Evolutionary conservation across 2,797 vertebrate species (phyloP), one percentile per base, ranked within the genome.

Genomic region (Semaprochilodus insignis): DNA sequence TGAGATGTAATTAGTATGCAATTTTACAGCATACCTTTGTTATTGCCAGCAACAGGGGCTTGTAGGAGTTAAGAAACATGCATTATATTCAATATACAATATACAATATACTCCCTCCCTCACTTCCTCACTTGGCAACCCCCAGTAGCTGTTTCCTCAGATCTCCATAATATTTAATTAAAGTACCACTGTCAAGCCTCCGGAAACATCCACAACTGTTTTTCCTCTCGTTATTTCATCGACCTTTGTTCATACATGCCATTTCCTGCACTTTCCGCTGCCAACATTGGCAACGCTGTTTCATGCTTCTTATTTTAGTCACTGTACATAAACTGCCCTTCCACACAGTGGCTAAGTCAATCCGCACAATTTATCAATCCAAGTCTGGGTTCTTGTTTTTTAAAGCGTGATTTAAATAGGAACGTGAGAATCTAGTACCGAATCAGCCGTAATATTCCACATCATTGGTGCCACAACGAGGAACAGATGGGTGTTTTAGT

Each of bases 141-240:
- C 40, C 1, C 6, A 74, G 72, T 82, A 69, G 4, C 67, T 25
- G 69, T 67, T 81, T 67, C 82, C 74, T 86, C 63, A 57, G 14
- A 65, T 81, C 55, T 51, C 23, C 14, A 54, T 84, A 73, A 78
- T 59, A 78, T 62, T 82, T 84, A 57, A 67, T 71, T 60, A 76
- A 82, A 79, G 48, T 11, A 16, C 82, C 60, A 31, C 70, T n/a
- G 67, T 78, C 51, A 27, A 75, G 80, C 54, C 72, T 48, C 73
- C 21, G 16, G 79, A 77, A 78, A 62, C 27, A 27, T 70, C 57
- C 55, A 25, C 31, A 36, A 48, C 74, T 81, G 78, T 83, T 81
- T 86, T 77, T 69, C 75, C 62, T 73, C 78, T 70, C 65, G 78
- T 85, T 82, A 81, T 85, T 85, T 78, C 80, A 75, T 73, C 31